These are phyloP conservation scores for Laodelphax striatellus DNA, from an alignment of 1,140 invertebrate species.

Conservation along the genomic window DNA sequence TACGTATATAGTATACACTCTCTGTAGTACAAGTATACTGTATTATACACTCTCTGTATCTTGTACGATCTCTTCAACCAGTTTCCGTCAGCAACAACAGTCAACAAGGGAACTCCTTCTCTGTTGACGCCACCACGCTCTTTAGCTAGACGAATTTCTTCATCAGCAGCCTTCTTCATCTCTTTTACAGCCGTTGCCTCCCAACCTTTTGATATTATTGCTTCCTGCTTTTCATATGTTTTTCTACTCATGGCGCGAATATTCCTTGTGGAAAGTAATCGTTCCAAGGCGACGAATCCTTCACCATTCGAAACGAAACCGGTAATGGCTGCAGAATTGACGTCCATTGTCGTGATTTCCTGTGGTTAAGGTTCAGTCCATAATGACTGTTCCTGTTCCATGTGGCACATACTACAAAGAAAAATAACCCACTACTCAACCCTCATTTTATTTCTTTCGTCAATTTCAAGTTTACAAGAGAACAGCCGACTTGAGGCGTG, in stretches of 20 bases:
- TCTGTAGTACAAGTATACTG: no score
- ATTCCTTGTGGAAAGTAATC: neutral
- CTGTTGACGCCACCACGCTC: slow-evolving; percentile 13
- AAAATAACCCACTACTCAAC: no score
- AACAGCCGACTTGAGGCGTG: no score
- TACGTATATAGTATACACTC: no score
- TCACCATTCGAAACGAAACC: neutral
- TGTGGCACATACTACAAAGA: no score
- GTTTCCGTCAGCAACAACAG: slow-evolving; percentile 26
- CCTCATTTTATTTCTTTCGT: no score
- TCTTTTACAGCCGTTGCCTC: slow-evolving; percentile 9
- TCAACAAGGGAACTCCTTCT: slow-evolving; percentile 22
- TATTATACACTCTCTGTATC: no score
- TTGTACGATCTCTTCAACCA: slow-evolving; percentile 27
- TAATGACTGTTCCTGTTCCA: no score
- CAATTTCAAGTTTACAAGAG: no score
- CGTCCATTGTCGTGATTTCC: no score
- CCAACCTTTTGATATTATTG: slow-evolving; percentile 4
- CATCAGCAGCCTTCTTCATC: slow-evolving; percentile 17
- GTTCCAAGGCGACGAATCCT: neutral
- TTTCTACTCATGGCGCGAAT: neutral
- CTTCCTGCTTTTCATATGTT: neutral
- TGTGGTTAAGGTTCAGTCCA: no score
- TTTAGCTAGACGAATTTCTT: slow-evolving; percentile 18
- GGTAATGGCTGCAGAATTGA: no score